Conservation (phyloP, 2,113 vertebrate genomes). For the Aegypius monachus region DNA sequence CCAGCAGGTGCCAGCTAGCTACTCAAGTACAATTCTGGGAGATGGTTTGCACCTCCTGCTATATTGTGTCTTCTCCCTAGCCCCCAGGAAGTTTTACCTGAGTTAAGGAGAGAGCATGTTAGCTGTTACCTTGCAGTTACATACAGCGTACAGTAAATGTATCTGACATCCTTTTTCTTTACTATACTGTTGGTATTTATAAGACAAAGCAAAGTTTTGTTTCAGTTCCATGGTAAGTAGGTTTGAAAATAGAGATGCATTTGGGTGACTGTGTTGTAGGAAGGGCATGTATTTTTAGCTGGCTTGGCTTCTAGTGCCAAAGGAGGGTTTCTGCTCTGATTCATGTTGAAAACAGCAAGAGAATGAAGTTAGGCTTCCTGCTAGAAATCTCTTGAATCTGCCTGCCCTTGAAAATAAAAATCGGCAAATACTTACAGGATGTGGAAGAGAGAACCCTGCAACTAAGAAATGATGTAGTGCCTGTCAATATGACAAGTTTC, state of each 20-base stretch:
- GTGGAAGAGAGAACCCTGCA: neutral
- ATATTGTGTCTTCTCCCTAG: neutral
- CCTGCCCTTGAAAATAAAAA: neutral
- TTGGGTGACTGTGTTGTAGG: neutral
- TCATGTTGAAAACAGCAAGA: neutral
- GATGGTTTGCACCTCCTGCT: neutral
- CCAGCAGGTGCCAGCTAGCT: neutral
- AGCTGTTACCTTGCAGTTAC: neutral
- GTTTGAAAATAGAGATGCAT: neutral
- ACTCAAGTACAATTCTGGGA: neutral
- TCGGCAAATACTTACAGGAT: neutral
- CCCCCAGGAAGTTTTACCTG: neutral
- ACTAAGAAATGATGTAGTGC: neutral
- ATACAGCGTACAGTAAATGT: neutral
- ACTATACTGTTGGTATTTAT: neutral
- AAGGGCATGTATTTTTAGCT: constrained; percentile 8
- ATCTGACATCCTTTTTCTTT: neutral
- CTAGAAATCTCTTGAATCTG: neutral
- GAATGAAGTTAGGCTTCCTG: neutral
- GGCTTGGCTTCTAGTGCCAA: neutral
- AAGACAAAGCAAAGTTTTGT: neutral
- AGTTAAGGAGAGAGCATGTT: neutral
- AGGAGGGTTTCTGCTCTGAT: neutral
- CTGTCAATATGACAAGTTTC: neutral
- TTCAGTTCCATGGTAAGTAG: neutral